Percentiles rank a stretch among this genome's conserved stretches.
phyloP scores from a whole-genome alignment of 2,797 vertebrate genomes.

The Malacoctenus gilli region DNA sequence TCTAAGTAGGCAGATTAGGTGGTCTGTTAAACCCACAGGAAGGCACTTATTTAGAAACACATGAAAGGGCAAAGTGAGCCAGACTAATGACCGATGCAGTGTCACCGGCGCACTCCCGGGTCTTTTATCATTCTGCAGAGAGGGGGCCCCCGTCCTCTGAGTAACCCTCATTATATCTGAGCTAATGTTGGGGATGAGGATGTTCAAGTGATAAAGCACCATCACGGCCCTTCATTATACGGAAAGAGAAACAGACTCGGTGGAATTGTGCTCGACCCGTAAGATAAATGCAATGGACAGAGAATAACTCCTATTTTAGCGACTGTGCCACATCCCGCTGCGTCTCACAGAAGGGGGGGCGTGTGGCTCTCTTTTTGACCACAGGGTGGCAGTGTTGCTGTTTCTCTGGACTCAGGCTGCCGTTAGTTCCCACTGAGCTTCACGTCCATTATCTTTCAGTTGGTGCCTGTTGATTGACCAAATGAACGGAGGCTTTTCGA shows the following conservation, averaged over 20 bases:
- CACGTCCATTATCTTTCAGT: no score
- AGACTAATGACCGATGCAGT: conserved; percentile 79
- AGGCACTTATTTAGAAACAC: conserved; percentile 81
- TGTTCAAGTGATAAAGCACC: conserved; percentile 79
- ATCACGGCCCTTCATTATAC: conserved; percentile 76
- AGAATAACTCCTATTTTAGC: conserved; percentile 74
- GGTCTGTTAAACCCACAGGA: conserved; percentile 77
- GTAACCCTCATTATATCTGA: conserved; percentile 83
- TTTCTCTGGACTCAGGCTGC: conserved; percentile 25
- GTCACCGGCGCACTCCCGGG: conserved; percentile 71
- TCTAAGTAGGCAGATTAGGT: conserved; percentile 81
- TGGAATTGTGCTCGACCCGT: conserved; percentile 74
- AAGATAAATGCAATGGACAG: conserved; percentile 75
- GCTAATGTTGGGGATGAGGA: conserved; percentile 82
- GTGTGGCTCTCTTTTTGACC: conserved; percentile 41
- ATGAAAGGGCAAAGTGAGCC: conserved; percentile 80
- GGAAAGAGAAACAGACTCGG: conserved; percentile 77
- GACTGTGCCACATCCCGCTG: conserved; percentile 44
- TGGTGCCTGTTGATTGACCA: conserved; percentile 28
- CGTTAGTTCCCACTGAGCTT: conserved; percentile 19
- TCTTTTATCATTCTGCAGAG: conserved; percentile 77
- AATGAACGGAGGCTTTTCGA: conserved; percentile 23
- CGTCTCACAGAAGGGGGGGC: conserved; percentile 9
- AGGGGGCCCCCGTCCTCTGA: conserved; percentile 74
- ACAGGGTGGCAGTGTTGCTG: conserved; percentile 73